Evolutionary conservation across 2,113 vertebrate species (phyloP).

Genomic region (Chelonoidis abingdonii): DNA sequence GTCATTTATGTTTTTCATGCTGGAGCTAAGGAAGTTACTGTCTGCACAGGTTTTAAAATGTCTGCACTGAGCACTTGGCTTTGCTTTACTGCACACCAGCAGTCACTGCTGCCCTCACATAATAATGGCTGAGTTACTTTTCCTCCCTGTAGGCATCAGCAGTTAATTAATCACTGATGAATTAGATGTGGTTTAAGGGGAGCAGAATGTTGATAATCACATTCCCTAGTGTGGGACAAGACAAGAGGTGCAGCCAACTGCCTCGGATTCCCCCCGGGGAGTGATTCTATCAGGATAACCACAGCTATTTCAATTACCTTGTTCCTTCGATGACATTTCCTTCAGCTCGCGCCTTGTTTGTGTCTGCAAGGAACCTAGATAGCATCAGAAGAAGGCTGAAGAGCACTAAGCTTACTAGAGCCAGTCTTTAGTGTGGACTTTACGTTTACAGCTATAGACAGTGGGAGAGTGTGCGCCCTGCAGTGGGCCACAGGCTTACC

Average conservation of each 20-base stretch:
- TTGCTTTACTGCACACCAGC: not conserved
- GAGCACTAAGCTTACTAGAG: not conserved
- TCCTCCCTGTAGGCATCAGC: not conserved
- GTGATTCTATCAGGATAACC: not conserved
- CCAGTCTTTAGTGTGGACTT: not conserved
- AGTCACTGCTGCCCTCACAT: not conserved
- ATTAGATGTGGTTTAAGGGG: not conserved
- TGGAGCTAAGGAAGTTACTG: not conserved
- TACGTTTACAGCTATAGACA: not conserved
- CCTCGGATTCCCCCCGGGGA: not conserved
- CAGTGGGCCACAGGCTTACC: not conserved
- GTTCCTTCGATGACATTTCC: not conserved
- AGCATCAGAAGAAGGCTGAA: not conserved
- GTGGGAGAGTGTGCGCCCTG: not conserved
- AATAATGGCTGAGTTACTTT: rapidly evolving
- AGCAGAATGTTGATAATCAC: rapidly evolving
- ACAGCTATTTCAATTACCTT: rapidly evolving
- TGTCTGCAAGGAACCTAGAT: rapidly evolving
- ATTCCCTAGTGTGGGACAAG: rapidly evolving
- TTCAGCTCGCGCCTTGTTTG: rapidly evolving
- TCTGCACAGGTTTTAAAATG: not conserved
- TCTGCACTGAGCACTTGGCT: not conserved
- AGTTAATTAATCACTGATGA: rapidly evolving
- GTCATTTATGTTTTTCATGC: not conserved
- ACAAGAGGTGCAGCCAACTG: rapidly evolving